Evolutionary conservation across 2,888 invertebrate species (phyloP), one percentile per base, ranked within the genome.

Genomic region (Tenthredo mesomela): DNA sequence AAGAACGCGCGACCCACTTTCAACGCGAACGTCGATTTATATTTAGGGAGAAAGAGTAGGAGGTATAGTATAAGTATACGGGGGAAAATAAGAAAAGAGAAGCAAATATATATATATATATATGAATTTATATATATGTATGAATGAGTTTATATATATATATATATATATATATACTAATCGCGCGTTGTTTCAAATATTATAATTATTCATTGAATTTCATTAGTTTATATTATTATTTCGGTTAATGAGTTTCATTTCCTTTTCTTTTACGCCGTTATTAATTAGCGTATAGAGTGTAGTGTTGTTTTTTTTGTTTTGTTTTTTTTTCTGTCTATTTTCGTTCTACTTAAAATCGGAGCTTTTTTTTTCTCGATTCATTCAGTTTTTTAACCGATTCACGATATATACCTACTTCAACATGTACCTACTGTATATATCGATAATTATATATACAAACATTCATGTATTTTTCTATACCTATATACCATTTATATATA

Each of bases 1-100:
- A 67, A 67, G 67, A 67, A 25, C 21, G 61, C 67, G 33, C 33
- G 67, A 67, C 67, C 67, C 67, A 67, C 67, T 67, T 67, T 67
- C 67, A 67, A 67, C 67, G 25, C 67, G 15, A 33, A 67, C 67
- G 67, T 67, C 29, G 29, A 67, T 67, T 67, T 67, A 67, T 67
- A 67, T 67, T 67, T 67, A 67, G 67, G 65, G 65, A 65, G 25
- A 25, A 25, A 5, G 6, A 67, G 29, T 21, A 33, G 29, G 33
- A 33, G 5, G 65, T n/a, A n/a, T n/a, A n/a, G n/a, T n/a, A n/a
- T n/a, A n/a, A n/a, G n/a, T n/a, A n/a, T n/a, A n/a, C n/a, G 9
- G 6, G 58, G 15, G 15, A 10, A 12, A 61, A 7, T 10, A 61
- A 25, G 25, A 61, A 12, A 21, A 61, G 61, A 25, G 21, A 3